These are phyloP conservation scores for Elachura formosa DNA, from an alignment of 2,113 vertebrate species.

Conservation along the genomic window DNA sequence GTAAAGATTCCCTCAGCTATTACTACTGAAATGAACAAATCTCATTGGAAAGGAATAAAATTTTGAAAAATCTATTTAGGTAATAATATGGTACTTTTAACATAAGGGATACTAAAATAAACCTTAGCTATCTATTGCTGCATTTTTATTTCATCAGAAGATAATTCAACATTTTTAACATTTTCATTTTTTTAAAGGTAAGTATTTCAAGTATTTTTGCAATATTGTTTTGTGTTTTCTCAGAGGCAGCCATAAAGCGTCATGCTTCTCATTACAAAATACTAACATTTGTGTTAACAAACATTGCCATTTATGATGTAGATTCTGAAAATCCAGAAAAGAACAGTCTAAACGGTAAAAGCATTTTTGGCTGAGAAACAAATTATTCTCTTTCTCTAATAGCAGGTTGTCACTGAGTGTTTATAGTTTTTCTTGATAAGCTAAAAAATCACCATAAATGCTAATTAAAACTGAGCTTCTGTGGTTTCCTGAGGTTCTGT, in stretches of 20 bases:
- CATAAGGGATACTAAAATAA: background rate
- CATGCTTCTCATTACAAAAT: fast-evolving
- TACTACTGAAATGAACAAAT: background rate
- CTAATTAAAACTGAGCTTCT: background rate
- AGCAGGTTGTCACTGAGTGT: background rate
- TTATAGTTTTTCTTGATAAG: background rate
- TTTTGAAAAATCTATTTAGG: background rate
- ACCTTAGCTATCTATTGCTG: background rate
- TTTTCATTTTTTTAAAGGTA: background rate
- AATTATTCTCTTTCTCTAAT: background rate
- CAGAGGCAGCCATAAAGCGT: background rate
- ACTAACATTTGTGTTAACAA: background rate
- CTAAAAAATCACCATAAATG: background rate
- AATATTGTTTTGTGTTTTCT: background rate
- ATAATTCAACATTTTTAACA: background rate
- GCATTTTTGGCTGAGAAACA: background rate
- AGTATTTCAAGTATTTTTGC: background rate
- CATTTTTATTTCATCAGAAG: background rate
- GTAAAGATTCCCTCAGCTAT: background rate
- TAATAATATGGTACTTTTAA: background rate
- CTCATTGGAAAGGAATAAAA: background rate
- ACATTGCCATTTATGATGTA: background rate
- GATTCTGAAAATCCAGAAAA: background rate
- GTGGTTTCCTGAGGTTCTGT: too few species aligned
- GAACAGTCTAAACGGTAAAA: background rate